phyloP scores from a whole-genome alignment of 2,888 invertebrate species.

The Yponomeuta plumbellus region DNA sequence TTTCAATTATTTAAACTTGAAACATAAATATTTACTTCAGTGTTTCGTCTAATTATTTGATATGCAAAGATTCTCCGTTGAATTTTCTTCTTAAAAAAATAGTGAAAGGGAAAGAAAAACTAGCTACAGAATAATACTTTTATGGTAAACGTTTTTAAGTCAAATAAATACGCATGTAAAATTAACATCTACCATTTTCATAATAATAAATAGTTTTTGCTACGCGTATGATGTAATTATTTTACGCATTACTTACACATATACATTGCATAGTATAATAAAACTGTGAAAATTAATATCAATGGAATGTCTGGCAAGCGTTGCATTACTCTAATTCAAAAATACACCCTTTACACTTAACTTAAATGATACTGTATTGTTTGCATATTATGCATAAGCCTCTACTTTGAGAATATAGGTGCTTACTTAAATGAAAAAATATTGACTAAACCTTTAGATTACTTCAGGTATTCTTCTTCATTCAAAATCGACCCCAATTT shows the following conservation, averaged over 20 bases:
- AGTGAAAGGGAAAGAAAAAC: constrained; percentile 22
- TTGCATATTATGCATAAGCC: no score
- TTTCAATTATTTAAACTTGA: no score
- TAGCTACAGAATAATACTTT: constrained; percentile 54
- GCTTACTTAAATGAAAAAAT: not conserved
- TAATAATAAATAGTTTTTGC: no score
- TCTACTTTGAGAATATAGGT: not conserved
- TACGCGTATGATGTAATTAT: no score
- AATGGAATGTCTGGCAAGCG: constrained; percentile 9
- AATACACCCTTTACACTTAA: no score
- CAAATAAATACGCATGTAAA: not conserved
- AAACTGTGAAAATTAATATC: constrained; percentile 18
- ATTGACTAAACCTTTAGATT: not conserved
- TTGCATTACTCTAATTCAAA: no score
- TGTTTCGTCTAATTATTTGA: not conserved
- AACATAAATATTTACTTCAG: no score
- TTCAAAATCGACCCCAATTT: not conserved
- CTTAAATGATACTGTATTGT: no score
- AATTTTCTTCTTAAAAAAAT: constrained; percentile 29
- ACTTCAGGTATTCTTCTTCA: not conserved
- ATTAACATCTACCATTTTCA: no score
- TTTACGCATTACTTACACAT: not conserved
- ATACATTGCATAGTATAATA: not conserved
- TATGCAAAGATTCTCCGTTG: constrained; percentile 37
- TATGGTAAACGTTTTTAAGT: constrained; percentile 40